Base-by-base conservation (phyloP, 1,140 invertebrate genomes). In the Drosophila lowei region DNA sequence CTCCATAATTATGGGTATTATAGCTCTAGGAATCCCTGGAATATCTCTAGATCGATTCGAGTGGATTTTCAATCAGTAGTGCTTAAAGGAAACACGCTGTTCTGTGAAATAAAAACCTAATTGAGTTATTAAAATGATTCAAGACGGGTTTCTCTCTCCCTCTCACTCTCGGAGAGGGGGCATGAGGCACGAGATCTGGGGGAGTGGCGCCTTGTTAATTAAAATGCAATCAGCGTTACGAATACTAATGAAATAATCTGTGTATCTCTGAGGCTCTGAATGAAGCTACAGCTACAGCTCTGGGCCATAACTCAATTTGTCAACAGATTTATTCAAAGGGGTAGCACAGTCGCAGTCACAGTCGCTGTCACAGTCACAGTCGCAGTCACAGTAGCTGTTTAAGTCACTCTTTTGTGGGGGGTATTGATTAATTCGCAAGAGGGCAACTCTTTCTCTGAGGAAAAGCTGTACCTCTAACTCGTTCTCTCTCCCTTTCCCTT, bases 181-280 rank as follows among this genome's bases (percentile, higher is more conserved):
- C 2, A 7, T 13, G 56, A 2, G 71, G 50, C 16, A 34, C 47
- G 63, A 42, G 30, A 30, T 38, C 68, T 64, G 65, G 61, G 57
- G 74, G 59, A 47, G 58, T 81, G 79, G 79, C 79, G 79, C 79
- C 70, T 63, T 42, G 79, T 83, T 83, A 84, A 84, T 83, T 83
- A 84, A 83, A 83, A 84, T 83, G 79, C 79, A 83, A 83, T 84
- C 79, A 84, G 75, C 57, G 79, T 84, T 73, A 71, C 79, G 79
- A 75, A 83, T 84, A 83, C 79, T 84, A 83, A 83, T 83, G 74
- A 83, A 79, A 78, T 79, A 70, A 70, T 57, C 65, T 70, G 46
- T 58, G 38, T 49, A 49, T 43, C 49, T 67, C 42, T 41, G 65
- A n/a, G 50, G 49, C 28, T 64, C 46, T 23, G 60, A 34, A 34